Percentiles rank a stretch among this genome's conserved stretches.
phyloP scores from a whole-genome alignment of 1,140 invertebrate genomes.

The Scaptomyza graminum region DNA sequence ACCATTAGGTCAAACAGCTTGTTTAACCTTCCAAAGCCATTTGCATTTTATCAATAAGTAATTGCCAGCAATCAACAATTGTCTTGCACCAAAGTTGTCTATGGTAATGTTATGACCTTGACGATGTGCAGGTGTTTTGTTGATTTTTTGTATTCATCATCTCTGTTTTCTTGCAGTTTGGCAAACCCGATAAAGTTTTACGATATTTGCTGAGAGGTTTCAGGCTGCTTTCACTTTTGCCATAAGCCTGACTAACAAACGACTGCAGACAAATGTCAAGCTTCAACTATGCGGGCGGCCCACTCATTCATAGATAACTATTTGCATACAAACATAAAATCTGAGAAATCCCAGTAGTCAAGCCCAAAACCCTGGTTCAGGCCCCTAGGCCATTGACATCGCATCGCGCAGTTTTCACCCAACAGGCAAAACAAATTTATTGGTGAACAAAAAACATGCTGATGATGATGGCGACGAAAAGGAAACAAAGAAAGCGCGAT shows the following conservation, averaged over 20 bases:
- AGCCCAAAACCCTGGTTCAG: constrained; percentile 14
- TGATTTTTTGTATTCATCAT: constrained; percentile 29
- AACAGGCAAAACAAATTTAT: constrained; percentile 27
- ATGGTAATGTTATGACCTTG: constrained; percentile 63
- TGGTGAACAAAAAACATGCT: background rate
- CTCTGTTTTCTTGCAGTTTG: background rate
- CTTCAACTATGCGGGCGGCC: constrained; percentile 42
- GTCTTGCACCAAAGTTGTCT: constrained; percentile 14
- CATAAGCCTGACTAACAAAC: constrained; percentile 2
- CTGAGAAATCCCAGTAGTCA: constrained; percentile 61
- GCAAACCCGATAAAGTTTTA: constrained; percentile 45
- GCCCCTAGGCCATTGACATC: constrained; percentile 63
- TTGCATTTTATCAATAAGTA: background rate
- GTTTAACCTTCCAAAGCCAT: background rate
- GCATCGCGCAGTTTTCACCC: constrained; percentile 55
- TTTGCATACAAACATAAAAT: constrained; percentile 27
- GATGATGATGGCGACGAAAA: constrained; percentile 12
- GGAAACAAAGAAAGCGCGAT: constrained; percentile 68
- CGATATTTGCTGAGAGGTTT: constrained; percentile 44
- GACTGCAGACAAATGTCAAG: constrained; percentile 49
- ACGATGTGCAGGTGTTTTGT: constrained; percentile 59
- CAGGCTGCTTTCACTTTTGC: constrained; percentile 70
- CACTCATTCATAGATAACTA: constrained; percentile 34
- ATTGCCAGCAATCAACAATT: background rate
- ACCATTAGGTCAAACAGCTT: background rate